Evolutionary conservation across 2,888 invertebrate genomes (phyloP).

Genomic region (Lasioglossum lativentre): DNA sequence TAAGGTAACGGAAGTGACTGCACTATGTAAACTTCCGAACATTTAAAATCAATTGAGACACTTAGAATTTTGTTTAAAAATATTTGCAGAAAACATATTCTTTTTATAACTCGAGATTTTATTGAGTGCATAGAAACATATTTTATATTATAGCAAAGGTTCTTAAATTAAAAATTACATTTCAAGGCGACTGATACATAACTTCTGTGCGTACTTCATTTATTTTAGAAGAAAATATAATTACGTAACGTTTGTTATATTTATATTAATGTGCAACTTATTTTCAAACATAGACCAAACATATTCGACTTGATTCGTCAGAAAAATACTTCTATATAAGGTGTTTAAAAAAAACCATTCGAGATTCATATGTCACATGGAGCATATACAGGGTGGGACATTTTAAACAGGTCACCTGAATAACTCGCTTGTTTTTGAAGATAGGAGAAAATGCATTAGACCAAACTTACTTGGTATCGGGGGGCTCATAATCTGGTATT

Average conservation of each 20-base stretch:
- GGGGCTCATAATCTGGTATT: too few relatives aligned
- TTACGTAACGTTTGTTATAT: slow-evolving; percentile 9
- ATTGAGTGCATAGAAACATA: slow-evolving; percentile 7
- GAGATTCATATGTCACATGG: background rate
- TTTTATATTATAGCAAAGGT: slow-evolving; percentile 26
- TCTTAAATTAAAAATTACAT: slow-evolving; percentile 18
- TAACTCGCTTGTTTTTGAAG: too few relatives aligned
- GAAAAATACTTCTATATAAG: background rate
- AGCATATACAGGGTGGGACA: too few relatives aligned
- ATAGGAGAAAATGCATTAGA: too few relatives aligned
- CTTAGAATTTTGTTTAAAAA: slow-evolving; percentile 11
- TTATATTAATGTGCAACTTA: background rate
- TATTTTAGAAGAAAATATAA: slow-evolving; percentile 38
- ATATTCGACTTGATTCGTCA: background rate
- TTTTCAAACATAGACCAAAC: background rate
- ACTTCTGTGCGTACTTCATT: slow-evolving; percentile 29
- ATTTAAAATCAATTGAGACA: slow-evolving; percentile 37
- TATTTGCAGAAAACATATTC: slow-evolving; percentile 21
- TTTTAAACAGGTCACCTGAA: too few relatives aligned
- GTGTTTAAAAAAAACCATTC: background rate
- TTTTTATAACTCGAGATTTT: slow-evolving; percentile 29
- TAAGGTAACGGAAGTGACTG: slow-evolving; percentile 56
- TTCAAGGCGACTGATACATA: slow-evolving; percentile 29
- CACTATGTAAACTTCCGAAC: slow-evolving; percentile 49
- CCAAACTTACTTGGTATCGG: too few relatives aligned